These are phyloP conservation scores for Gouania willdenowi DNA, from an alignment of 2,797 vertebrate genomes.

Conservation along the genomic window DNA sequence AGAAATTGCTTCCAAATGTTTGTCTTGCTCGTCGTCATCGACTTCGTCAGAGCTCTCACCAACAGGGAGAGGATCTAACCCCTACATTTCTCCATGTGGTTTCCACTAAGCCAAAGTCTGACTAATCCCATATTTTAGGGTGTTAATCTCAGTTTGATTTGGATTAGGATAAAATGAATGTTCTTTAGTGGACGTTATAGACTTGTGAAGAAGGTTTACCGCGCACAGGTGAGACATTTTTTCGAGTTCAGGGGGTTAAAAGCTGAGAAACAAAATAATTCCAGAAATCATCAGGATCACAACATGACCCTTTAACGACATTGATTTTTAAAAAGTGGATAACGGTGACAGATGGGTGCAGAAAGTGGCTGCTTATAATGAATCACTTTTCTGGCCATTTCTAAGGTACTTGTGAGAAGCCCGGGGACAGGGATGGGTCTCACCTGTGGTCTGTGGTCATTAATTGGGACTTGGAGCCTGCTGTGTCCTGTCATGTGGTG, in stretches of 20 bases:
- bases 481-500: constrained; percentile 60
- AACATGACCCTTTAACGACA: not conserved
- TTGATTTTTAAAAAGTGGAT: not conserved
- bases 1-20: constrained; percentile 65
- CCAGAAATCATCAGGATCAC: not conserved
- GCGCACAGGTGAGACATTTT: constrained; percentile 42
- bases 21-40: constrained; percentile 60
- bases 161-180: constrained; percentile 68
- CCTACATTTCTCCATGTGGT: constrained; percentile 51
- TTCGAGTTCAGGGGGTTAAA: not conserved
- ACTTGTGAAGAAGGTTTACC: constrained; percentile 38
- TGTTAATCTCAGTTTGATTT: constrained; percentile 67
- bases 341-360: not conserved
- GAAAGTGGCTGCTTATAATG: constrained; percentile 17
- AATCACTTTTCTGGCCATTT: constrained; percentile 13
- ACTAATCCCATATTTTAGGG: constrained; percentile 67
- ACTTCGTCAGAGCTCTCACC: constrained; percentile 42
- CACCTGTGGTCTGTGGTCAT: constrained; percentile 68
- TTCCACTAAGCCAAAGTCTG: constrained; percentile 48
- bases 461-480: constrained; percentile 67
- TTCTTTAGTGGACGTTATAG: constrained; percentile 58
- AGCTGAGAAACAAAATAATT: not conserved
- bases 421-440: constrained; percentile 50
- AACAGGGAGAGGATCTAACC: constrained; percentile 21
- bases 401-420: constrained; percentile 9